phyloP scores from a whole-genome alignment of 2,888 invertebrate genomes.

The Pomacea canaliculata region DNA sequence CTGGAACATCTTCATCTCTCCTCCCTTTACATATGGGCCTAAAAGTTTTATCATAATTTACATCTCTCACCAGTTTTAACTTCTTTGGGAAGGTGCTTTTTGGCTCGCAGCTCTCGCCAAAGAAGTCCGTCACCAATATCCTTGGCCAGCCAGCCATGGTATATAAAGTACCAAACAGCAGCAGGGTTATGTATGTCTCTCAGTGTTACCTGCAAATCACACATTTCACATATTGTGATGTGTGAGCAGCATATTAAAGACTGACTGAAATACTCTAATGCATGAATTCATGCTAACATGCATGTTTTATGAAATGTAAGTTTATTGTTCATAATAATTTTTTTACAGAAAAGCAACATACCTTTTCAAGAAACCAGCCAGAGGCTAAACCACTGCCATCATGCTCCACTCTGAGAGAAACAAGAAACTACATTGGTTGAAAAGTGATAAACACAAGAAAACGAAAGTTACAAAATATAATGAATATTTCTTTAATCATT shows the following conservation, averaged over 20 bases:
- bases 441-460: no score
- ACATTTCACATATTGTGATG: background rate
- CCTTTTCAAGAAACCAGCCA: slow-evolving; percentile 65
- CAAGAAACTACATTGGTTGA: background rate
- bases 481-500: no score
- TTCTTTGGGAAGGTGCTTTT: slow-evolving; percentile 50
- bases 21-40: no score
- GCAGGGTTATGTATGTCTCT: slow-evolving; percentile 30
- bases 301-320: no score
- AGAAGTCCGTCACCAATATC: slow-evolving; percentile 58
- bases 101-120: slow-evolving; percentile 55
- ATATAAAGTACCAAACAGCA: slow-evolving; percentile 42
- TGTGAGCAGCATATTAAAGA: no score
- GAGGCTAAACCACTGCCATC: slow-evolving; percentile 61
- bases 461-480: no score
- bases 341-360: slow-evolving; percentile 23
- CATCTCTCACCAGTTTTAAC: slow-evolving; percentile 41
- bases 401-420: slow-evolving; percentile 59
- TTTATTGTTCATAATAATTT: background rate
- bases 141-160: slow-evolving; percentile 58
- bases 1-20: no score
- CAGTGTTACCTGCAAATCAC: slow-evolving; percentile 26
- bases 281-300: no score
- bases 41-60: no score
- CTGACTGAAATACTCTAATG: no score